Conservation (phyloP, 1,140 invertebrate species). For the Caligus rogercresseyi region DNA sequence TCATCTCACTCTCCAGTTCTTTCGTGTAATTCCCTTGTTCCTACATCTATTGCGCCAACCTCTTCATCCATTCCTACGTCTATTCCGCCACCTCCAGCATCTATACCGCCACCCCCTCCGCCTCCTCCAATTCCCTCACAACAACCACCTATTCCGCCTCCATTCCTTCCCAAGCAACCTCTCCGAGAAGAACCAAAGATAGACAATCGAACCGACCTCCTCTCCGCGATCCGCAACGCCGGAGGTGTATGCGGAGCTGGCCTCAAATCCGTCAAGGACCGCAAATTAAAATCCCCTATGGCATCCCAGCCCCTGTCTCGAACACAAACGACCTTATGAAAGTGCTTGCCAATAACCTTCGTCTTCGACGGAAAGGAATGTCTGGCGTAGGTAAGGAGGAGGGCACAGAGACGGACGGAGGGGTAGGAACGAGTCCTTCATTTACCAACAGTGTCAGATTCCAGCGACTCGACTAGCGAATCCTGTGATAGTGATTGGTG, state of each 20-base stretch:
- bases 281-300: not conserved
- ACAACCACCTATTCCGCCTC: not conserved
- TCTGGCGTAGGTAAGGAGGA: too few species aligned
- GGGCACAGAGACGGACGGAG: too few species aligned
- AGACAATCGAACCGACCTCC: not conserved
- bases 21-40: too few species aligned
- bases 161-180: not conserved
- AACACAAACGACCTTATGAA: not conserved
- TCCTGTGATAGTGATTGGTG: too few species aligned
- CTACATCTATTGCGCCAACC: too few species aligned
- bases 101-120: not conserved
- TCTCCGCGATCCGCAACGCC: not conserved
- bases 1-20: too few species aligned
- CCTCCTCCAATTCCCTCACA: not conserved
- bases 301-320: not conserved
- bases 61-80: too few species aligned
- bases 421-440: too few species aligned
- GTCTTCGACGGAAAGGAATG: not conserved
- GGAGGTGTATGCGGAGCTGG: not conserved
- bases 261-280: not conserved
- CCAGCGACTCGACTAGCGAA: too few species aligned
- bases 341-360: not conserved
- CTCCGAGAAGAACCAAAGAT: not conserved
- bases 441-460: too few species aligned
- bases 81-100: not conserved